These are phyloP conservation scores for Aphis gossypii DNA, from an alignment of 1,140 invertebrate species.

Conservation along the genomic window DNA sequence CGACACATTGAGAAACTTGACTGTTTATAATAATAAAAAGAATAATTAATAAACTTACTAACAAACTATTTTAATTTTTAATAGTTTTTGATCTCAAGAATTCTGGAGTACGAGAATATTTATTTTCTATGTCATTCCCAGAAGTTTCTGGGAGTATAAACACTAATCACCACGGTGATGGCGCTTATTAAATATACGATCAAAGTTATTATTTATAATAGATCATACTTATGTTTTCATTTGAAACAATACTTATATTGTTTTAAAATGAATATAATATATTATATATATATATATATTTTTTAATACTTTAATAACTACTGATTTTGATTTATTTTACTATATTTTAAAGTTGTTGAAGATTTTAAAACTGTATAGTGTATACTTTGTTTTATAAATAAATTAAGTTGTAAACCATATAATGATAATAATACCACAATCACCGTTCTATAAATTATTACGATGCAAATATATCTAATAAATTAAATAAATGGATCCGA, in stretches of 20 bases:
- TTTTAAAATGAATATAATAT: too few species aligned
- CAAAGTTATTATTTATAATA: background rate
- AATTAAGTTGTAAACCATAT: background rate
- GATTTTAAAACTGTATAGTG: background rate
- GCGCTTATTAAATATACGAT: background rate
- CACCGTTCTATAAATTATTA: background rate
- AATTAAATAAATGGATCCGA: background rate
- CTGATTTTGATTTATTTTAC: too few species aligned
- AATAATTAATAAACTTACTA: background rate
- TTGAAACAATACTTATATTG: background rate
- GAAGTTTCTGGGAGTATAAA: background rate
- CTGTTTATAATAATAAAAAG: background rate
- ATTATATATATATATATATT: too few species aligned
- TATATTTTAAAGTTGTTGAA: background rate
- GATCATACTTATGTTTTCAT: background rate
- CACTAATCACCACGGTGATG: background rate
- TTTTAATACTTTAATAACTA: too few species aligned
- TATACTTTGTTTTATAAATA: background rate
- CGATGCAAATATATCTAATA: too few species aligned
- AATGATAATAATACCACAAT: background rate
- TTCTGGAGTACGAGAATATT: too few species aligned
- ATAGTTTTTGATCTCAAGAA: background rate
- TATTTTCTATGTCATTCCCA: too few species aligned
- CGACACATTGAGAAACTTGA: background rate
- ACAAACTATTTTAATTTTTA: background rate